phyloP scores from a whole-genome alignment of 2,113 vertebrate species.

The Scomber scombrus region DNA sequence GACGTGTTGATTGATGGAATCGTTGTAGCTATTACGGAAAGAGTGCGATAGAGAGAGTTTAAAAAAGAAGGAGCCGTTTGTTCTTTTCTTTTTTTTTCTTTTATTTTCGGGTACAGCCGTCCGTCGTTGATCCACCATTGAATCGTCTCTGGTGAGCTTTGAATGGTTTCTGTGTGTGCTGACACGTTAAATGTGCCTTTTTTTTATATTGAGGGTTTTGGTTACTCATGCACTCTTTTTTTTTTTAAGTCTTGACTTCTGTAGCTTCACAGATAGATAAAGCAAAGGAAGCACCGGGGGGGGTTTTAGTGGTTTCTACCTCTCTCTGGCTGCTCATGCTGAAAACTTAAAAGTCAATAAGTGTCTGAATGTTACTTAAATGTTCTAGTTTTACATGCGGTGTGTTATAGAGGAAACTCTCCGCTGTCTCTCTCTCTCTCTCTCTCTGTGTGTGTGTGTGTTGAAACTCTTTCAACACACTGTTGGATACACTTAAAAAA shows the following conservation, averaged over 20 bases:
- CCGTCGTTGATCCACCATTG: constrained; percentile 2
- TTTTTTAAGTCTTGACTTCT: not conserved
- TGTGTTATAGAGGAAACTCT: constrained; percentile 10
- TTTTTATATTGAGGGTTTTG: not conserved
- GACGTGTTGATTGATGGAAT: constrained; percentile 60
- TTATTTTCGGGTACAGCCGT: not conserved
- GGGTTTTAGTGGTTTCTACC: not conserved
- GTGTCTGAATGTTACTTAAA: not conserved
- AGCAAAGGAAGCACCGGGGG: too few relatives aligned
- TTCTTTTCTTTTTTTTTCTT: too few relatives aligned
- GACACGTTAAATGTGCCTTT: not conserved
- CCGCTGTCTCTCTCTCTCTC: not conserved
- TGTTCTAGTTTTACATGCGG: not conserved
- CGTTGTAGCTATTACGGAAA: constrained; percentile 1
- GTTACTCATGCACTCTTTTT: not conserved
- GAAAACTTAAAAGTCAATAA: not conserved
- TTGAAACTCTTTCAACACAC: constrained; percentile 46
- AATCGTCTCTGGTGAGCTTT: constrained; percentile 63
- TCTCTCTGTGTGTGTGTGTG: too few relatives aligned
- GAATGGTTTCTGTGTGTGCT: constrained; percentile 10
- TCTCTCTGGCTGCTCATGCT: not conserved
- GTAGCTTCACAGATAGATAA: not conserved
- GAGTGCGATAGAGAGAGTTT: constrained; percentile 12
- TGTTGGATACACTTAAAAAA: constrained; percentile 21
- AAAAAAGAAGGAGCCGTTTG: constrained; percentile 27